phyloP scores from a whole-genome alignment of 2,797 vertebrate species.

The Onychomys arenicola region DNA sequence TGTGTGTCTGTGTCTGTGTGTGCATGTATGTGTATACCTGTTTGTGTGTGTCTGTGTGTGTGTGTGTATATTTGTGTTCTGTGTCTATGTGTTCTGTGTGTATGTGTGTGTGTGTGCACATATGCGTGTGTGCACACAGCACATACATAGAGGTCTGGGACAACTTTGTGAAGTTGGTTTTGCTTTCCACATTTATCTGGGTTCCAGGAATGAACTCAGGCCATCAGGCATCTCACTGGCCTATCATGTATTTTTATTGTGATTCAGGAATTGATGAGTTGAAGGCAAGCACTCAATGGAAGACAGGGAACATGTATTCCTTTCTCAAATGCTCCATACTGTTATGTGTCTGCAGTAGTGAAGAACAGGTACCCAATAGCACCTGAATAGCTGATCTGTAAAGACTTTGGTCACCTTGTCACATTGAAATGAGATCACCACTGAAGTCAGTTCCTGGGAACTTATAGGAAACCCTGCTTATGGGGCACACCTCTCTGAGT shows the following conservation, averaged over 20 bases:
- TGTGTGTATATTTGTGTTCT: neutral
- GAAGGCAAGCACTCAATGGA: neutral
- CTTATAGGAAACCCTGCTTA: neutral
- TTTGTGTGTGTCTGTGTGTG: neutral
- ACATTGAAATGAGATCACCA: conserved; percentile 27
- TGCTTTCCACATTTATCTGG: neutral
- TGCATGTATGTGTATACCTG: neutral
- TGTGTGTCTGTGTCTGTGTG: neutral
- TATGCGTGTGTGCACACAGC: neutral
- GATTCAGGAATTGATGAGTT: conserved; percentile 7
- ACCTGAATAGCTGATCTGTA: neutral
- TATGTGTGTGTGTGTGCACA: neutral
- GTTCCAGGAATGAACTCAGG: neutral
- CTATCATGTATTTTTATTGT: neutral
- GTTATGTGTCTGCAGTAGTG: neutral
- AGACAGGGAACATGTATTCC: neutral
- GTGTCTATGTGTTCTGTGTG: neutral
- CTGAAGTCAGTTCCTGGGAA: conserved; percentile 30
- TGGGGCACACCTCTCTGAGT: conserved; percentile 30
- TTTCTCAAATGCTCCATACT: neutral
- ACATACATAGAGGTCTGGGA: too few species aligned
- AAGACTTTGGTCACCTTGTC: conserved; percentile 51
- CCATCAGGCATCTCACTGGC: neutral
- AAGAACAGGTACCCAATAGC: neutral
- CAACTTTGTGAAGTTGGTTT: neutral